Percentiles rank a stretch among this genome's conserved stretches.
phyloP scores from a whole-genome alignment of 2,797 vertebrate species.

The Myoxocephalus aenaeus region DNA sequence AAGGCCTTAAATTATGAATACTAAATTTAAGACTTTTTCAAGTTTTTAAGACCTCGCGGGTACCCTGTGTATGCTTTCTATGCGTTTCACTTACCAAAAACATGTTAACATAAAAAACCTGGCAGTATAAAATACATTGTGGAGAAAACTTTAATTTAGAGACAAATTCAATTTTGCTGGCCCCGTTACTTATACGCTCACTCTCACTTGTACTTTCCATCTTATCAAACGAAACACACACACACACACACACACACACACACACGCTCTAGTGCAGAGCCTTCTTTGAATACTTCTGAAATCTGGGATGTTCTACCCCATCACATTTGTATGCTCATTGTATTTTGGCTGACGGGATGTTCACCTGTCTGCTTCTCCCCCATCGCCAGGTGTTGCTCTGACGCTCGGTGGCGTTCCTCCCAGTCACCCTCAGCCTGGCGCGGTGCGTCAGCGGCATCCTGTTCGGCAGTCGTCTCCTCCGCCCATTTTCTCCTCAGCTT shows the following conservation, averaged over 20 bases:
- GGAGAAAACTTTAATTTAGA: neutral
- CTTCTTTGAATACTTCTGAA: too few relatives aligned
- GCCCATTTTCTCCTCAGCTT: constrained; percentile 78
- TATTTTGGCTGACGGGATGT: neutral
- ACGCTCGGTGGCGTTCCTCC: neutral
- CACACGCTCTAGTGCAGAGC: too few relatives aligned
- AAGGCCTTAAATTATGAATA: too few relatives aligned
- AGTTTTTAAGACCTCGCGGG: too few relatives aligned
- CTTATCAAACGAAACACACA: neutral
- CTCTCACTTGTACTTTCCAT: neutral
- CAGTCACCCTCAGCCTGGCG: constrained; percentile 8
- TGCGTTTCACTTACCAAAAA: neutral
- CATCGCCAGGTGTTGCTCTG: neutral
- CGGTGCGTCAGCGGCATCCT: neutral
- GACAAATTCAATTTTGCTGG: neutral
- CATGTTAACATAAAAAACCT: neutral
- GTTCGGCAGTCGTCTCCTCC: constrained; percentile 14
- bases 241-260: neutral
- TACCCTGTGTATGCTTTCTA: too few relatives aligned
- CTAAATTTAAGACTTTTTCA: too few relatives aligned
- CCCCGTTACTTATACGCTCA: neutral
- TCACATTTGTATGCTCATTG: neutral
- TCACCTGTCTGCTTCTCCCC: constrained; percentile 33
- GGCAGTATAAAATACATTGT: neutral
- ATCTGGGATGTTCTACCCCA: neutral